Evolutionary conservation across 2,888 invertebrate genomes (phyloP), one percentile per base, ranked within the genome.

Genomic region (Frankliniella intonsa): DNA sequence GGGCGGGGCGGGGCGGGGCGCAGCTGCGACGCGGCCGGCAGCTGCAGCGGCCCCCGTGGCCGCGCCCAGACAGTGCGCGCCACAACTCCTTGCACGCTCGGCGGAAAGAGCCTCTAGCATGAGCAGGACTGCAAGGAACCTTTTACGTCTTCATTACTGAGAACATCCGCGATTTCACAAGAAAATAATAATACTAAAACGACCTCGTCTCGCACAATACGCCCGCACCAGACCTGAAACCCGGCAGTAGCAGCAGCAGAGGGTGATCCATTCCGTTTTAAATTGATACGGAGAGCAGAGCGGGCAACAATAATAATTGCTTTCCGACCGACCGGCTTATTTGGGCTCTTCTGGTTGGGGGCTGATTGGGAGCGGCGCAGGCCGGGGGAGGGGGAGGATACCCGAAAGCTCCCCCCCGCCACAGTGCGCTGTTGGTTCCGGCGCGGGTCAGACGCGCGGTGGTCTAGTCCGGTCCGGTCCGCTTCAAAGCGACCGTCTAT

Each of bases 311-410:
- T 69, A 69, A 69, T 69, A 69, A 69, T 69, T 69, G 69, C 69
- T 69, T 69, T 69, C 22, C n/a, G 69, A n/a, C 69, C 69, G 69
- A 69, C 69, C 11, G 69, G 62, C 62, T 62, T 62, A 62, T 62
- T 62, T 62, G 62, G 62, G n/a, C 62, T 62, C 62, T n/a, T n/a
- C 62, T 38, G 38, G 38, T 38, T 38, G 38, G 5, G 38, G 5
- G 38, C 38, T 38, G 38, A 38, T 38, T 38, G 38, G 38, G 38
- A 2, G 38, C 14, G 62, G 19, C 62, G 62, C 62, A 17, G 62
- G 62, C 1, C 14, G 62, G 62, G 0, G 17, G 1, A 14, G 14
- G 62, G 11, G 17, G 62, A 14, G 14, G 62, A n/a, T n/a, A n/a
- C n/a, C n/a, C n/a, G n/a, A n/a, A n/a, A n/a, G n/a, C n/a, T n/a